These are phyloP conservation scores for Aphis craccivora DNA, from an alignment of 1,140 invertebrate species.

Conservation along the genomic window DNA sequence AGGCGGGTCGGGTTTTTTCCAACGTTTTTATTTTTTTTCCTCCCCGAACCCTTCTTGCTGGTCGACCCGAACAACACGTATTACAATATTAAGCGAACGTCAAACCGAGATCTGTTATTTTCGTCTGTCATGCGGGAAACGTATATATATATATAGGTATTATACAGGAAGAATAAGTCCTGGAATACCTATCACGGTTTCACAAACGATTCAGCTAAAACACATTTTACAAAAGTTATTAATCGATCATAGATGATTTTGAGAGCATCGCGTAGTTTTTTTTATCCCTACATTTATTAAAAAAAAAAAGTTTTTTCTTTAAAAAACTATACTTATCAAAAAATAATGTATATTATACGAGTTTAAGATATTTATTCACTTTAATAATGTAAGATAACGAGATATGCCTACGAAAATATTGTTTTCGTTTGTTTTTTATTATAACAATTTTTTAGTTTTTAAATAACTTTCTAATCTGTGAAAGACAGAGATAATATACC, in stretches of 20 bases:
- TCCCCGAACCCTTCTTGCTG: too few species aligned
- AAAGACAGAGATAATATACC: not conserved
- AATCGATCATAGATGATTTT: not conserved
- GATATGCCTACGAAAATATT: not conserved
- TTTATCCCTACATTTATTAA: not conserved
- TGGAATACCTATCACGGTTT: not conserved
- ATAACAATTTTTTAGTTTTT: not conserved
- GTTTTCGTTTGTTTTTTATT: not conserved
- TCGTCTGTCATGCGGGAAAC: not conserved
- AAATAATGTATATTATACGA: not conserved
- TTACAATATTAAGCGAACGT: constrained; percentile 17
- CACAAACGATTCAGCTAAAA: not conserved
- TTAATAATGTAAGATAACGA: not conserved
- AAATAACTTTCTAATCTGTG: not conserved
- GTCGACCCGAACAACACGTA: not conserved
- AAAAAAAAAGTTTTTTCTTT: not conserved
- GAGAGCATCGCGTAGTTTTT: not conserved
- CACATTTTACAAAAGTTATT: not conserved
- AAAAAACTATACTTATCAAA: not conserved
- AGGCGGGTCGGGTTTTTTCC: not conserved
- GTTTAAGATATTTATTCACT: not conserved
- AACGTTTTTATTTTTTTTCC: not conserved
- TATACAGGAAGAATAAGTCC: not conserved
- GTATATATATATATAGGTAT: not conserved
- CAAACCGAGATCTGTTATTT: constrained; percentile 1